Evolutionary conservation across 2,888 invertebrate genomes (phyloP).

Genomic region (Antheraea assamensis): DNA sequence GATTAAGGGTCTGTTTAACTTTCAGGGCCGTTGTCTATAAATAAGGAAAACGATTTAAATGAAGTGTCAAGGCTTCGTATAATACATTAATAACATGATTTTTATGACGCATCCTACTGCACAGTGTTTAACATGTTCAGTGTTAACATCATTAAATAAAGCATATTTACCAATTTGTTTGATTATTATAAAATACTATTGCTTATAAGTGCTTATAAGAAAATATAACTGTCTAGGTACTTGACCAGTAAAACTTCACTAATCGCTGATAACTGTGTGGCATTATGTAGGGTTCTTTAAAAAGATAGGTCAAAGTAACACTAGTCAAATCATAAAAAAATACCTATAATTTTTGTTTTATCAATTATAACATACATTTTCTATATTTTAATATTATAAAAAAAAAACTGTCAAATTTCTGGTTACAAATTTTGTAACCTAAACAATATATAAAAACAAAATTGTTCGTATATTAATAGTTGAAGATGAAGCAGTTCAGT

Average conservation of each 20-base stretch:
- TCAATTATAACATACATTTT: neutral
- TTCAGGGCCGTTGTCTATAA: conserved; percentile 56
- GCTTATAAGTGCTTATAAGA: neutral
- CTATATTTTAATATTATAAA: no score
- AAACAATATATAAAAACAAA: no score
- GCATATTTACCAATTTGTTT: neutral
- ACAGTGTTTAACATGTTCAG: conserved; percentile 32
- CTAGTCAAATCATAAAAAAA: neutral
- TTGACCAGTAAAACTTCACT: neutral
- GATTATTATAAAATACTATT: neutral
- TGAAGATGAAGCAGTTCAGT: no score
- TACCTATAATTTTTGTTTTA: neutral
- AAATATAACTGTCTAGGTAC: neutral
- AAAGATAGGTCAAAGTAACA: neutral
- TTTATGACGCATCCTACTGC: conserved; percentile 46
- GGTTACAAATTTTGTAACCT: neutral
- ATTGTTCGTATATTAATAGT: neutral
- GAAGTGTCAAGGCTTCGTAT: conserved; percentile 56
- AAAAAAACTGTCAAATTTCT: neutral
- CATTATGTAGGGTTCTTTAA: neutral
- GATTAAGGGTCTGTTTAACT: conserved; percentile 50
- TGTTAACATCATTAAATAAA: conserved; percentile 13
- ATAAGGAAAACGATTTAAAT: conserved; percentile 67
- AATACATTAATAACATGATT: conserved; percentile 50
- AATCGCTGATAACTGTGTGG: neutral